phyloP scores from a whole-genome alignment of 2,113 vertebrate species.

The Ceyx melanurus region DNA sequence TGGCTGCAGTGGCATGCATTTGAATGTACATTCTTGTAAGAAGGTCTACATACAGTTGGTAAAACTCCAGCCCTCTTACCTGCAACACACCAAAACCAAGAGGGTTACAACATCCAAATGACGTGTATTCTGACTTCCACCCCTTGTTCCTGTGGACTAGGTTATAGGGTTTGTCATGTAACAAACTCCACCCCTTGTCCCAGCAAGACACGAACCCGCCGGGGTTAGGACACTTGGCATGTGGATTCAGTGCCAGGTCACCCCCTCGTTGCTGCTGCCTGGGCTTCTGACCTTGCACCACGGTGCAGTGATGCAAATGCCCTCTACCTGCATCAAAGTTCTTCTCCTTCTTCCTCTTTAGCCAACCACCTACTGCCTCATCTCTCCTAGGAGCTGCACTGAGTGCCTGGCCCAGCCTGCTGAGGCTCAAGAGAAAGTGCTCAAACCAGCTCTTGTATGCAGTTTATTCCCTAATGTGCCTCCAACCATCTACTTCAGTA shows the following conservation, averaged over 20 bases:
- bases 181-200: neutral
- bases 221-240: neutral
- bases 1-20: neutral
- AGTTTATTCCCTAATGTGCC: constrained; percentile 89
- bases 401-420: constrained; percentile 72
- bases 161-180: neutral
- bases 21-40: neutral
- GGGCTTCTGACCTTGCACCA: neutral
- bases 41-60: neutral
- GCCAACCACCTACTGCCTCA: neutral
- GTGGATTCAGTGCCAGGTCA: neutral
- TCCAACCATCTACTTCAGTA: constrained; percentile 94
- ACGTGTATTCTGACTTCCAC: neutral
- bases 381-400: constrained; percentile 70
- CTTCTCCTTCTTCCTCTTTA: neutral
- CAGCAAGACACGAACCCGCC: neutral
- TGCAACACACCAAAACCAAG: neutral
- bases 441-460: constrained; percentile 86
- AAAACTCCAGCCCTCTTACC: neutral
- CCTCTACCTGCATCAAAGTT: neutral
- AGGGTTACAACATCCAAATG: neutral
- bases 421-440: constrained; percentile 74
- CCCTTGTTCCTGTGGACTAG: neutral
- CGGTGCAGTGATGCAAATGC: neutral
- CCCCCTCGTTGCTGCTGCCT: neutral